phyloP scores from a whole-genome alignment of 2,797 vertebrate species.

The Bovichtus diacanthus region DNA sequence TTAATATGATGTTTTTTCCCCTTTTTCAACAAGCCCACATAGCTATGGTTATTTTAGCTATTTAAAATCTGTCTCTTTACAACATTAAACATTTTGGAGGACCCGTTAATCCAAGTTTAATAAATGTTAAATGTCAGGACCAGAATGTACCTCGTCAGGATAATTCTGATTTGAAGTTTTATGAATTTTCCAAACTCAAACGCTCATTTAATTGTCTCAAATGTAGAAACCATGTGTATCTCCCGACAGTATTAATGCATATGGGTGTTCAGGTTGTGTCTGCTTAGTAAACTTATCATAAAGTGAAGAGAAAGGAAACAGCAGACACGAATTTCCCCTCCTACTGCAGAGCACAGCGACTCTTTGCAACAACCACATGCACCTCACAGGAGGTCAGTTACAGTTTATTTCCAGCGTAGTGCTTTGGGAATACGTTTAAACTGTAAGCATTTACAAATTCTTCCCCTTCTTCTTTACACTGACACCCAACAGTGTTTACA shows the following conservation, averaged over 20 bases:
- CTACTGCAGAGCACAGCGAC: background rate
- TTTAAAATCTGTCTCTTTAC: background rate
- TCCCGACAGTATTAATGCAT: background rate
- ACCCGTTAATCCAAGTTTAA: too few species aligned
- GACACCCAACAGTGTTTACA: background rate
- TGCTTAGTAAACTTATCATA: slow-evolving; percentile 2
- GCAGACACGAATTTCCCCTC: background rate
- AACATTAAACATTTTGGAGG: background rate
- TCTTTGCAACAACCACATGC: background rate
- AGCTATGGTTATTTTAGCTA: background rate
- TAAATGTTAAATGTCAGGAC: background rate
- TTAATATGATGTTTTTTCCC: background rate
- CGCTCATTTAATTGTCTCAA: background rate
- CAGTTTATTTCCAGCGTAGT: slow-evolving; percentile 26
- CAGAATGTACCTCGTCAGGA: background rate
- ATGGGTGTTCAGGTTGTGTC: background rate
- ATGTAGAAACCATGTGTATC: background rate
- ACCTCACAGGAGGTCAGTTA: slow-evolving; percentile 28
- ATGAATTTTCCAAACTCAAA: background rate
- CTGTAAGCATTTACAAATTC: slow-evolving; percentile 6
- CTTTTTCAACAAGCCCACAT: slow-evolving; percentile 6
- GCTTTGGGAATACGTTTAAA: slow-evolving; percentile 26
- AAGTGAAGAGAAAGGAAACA: slow-evolving; percentile 12
- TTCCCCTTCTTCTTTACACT: slow-evolving; percentile 1
- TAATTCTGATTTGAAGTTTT: background rate